Evolutionary conservation across 2,888 invertebrate genomes (phyloP).

Genomic region (Drosophila eohydei): DNA sequence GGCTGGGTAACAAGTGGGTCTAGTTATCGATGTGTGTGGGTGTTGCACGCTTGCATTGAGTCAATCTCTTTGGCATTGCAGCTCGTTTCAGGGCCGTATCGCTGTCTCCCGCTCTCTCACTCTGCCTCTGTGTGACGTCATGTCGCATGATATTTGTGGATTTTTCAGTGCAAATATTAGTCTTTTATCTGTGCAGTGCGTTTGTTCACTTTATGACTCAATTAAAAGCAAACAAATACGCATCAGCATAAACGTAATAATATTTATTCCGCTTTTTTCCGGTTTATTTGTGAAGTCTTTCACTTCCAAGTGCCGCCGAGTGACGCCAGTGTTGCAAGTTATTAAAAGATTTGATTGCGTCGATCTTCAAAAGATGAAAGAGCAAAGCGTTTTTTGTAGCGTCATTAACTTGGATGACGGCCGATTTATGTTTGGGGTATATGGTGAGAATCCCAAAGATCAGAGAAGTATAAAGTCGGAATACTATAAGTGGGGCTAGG

Average conservation of each 20-base stretch:
- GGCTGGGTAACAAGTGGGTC: too few relatives aligned
- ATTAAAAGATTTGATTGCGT: conserved; percentile 7
- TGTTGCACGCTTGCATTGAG: conserved; percentile 24
- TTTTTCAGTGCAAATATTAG: conserved; percentile 41
- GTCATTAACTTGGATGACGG: background rate
- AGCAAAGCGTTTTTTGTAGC: background rate
- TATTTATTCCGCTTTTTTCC: conserved; percentile 4
- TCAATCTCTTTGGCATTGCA: conserved; percentile 30
- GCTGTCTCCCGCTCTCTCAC: background rate
- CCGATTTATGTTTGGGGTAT: too few relatives aligned
- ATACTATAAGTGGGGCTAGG: background rate
- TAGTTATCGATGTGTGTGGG: background rate
- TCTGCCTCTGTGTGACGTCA: conserved; percentile 18
- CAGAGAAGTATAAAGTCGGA: background rate
- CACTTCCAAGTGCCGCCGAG: conserved; percentile 7
- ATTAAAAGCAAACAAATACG: conserved; percentile 52
- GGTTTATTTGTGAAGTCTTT: background rate
- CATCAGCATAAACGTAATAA: conserved; percentile 27
- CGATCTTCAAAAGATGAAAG: conserved; percentile 2
- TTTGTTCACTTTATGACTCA: conserved; percentile 64
- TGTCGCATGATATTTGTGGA: conserved; percentile 15
- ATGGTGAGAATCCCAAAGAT: background rate
- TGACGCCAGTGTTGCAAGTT: conserved; percentile 15
- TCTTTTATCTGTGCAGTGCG: conserved; percentile 47
- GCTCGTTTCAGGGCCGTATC: conserved; percentile 8